Conservation (phyloP, 2,888 invertebrate genomes). For the Lomographa bimaculata region DNA sequence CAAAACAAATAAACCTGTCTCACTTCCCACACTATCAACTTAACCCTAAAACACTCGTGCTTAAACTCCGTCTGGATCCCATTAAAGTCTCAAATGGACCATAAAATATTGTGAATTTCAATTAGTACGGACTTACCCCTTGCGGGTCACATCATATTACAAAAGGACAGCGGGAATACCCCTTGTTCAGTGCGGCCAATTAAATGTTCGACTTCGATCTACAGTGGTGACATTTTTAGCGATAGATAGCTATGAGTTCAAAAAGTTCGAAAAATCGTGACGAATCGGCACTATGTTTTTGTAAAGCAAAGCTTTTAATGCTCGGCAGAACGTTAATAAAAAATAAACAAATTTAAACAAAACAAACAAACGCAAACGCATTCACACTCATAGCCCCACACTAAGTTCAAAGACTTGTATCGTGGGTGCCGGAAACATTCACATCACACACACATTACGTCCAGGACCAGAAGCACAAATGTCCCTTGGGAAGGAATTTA, state of each 20-base stretch:
- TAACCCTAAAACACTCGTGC: slow-evolving; percentile 26
- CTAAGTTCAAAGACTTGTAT: too few species aligned
- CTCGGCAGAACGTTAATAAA: too few species aligned
- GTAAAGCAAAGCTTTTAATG: too few species aligned
- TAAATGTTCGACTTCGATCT: slow-evolving; percentile 50
- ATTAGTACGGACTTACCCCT: slow-evolving; percentile 63
- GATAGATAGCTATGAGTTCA: too few species aligned
- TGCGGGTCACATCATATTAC: slow-evolving; percentile 62
- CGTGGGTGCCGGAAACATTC: too few species aligned
- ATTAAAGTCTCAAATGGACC: slow-evolving; percentile 49
- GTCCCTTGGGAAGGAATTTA: too few species aligned
- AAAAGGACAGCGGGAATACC: slow-evolving; percentile 63
- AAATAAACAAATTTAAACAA: too few species aligned
- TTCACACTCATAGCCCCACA: too few species aligned
- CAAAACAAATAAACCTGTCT: slow-evolving; percentile 6
- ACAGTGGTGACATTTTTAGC: slow-evolving; percentile 43
- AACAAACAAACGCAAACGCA: too few species aligned
- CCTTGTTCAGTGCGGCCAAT: slow-evolving; percentile 58
- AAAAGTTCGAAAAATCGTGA: not conserved
- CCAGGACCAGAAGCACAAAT: too few species aligned
- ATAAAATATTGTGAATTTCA: slow-evolving; percentile 72
- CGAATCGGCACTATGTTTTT: too few species aligned
- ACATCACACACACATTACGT: too few species aligned
- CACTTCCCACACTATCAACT: slow-evolving; percentile 23
- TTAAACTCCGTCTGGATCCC: slow-evolving; percentile 28